Conservation (phyloP, 2,797 vertebrate genomes). For the Myotis daubentonii region DNA sequence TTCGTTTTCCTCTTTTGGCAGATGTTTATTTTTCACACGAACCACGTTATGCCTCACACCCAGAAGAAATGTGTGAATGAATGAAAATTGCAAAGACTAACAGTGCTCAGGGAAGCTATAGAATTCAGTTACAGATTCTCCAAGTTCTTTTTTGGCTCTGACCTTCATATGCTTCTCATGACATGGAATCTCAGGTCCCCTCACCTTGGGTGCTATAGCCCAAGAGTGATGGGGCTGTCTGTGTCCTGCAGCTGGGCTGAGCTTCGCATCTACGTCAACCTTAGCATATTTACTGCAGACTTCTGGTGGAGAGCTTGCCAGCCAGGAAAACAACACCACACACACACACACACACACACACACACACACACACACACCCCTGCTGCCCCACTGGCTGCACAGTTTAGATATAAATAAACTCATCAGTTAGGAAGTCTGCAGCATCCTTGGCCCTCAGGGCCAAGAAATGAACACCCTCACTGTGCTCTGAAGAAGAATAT, state of each 20-base stretch:
- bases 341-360: not conserved
- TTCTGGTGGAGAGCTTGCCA: fast-evolving
- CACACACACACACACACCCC: not conserved
- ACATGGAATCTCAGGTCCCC: too few relatives aligned
- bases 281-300: not conserved
- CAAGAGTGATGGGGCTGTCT: not conserved
- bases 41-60: not conserved
- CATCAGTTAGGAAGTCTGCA: not conserved
- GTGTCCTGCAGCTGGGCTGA: not conserved
- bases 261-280: not conserved
- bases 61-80: not conserved
- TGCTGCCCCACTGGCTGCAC: not conserved
- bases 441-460: not conserved
- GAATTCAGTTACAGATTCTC: not conserved
- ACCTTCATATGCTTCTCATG: not conserved
- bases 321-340: not conserved
- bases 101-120: not conserved
- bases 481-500: not conserved
- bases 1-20: not conserved
- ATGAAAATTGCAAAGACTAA: not conserved
- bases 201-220: fast-evolving
- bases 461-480: fast-evolving
- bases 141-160: not conserved
- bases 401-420: not conserved
- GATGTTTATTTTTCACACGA: slow-evolving; percentile 12